These are phyloP conservation scores for Drosophila cognata DNA, from an alignment of 2,888 invertebrate genomes.

Conservation along the genomic window DNA sequence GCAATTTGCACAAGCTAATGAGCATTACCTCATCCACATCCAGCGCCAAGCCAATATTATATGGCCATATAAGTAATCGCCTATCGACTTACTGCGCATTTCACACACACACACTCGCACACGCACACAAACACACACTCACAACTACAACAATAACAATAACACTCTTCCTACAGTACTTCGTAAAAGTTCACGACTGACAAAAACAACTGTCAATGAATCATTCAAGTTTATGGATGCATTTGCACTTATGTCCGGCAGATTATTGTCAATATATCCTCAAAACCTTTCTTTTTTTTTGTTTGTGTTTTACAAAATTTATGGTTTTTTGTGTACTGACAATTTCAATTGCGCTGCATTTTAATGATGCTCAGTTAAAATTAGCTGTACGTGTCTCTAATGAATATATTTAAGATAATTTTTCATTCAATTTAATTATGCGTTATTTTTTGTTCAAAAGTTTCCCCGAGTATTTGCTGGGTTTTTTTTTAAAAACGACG, in stretches of 20 bases:
- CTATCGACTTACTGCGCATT: slow-evolving; percentile 61
- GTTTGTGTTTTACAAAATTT: slow-evolving; percentile 22
- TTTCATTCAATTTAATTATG: slow-evolving; percentile 39
- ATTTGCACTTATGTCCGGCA: slow-evolving; percentile 63
- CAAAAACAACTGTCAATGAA: slow-evolving; percentile 60
- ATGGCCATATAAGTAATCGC: slow-evolving; percentile 35
- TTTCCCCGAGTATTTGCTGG: slow-evolving; percentile 1
- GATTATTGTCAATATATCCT: slow-evolving; percentile 49
- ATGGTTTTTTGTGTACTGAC: slow-evolving; percentile 29
- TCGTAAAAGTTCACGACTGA: slow-evolving; percentile 45
- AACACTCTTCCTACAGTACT: slow-evolving; percentile 55
- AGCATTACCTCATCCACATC: slow-evolving; percentile 68
- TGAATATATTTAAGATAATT: slow-evolving; percentile 44
- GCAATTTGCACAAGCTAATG: slow-evolving; percentile 49
- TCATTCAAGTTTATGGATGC: slow-evolving; percentile 56
- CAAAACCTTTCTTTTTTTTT: slow-evolving; percentile 26
- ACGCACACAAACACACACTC: slow-evolving; percentile 7
- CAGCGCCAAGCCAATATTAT: slow-evolving; percentile 36
- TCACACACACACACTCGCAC: slow-evolving; percentile 20
- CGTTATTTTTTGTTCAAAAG: neutral
- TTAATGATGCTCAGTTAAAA: slow-evolving; percentile 14
- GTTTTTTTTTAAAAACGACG: slow-evolving; percentile 5
- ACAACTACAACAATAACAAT: slow-evolving; percentile 27
- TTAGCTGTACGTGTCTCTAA: slow-evolving; percentile 18
- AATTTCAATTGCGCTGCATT: slow-evolving; percentile 35